Evolutionary conservation across 2,113 vertebrate species (phyloP), one percentile per base, ranked within the genome.

Genomic region (Uropsilus gracilis): DNA sequence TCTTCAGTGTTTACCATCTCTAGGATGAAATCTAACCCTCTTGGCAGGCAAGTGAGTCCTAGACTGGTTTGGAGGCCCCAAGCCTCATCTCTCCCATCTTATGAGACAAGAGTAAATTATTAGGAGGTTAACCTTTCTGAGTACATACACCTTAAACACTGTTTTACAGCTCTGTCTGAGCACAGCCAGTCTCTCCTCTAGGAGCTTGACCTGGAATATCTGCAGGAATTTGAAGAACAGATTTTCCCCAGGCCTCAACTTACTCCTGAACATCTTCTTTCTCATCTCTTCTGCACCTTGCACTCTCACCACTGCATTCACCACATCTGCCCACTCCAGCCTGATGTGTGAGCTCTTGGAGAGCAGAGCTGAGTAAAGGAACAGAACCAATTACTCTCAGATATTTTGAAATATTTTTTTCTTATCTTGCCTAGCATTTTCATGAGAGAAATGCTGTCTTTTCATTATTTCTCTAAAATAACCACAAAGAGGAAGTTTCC

Each of bases 341-440:
- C 44, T 42, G 59, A 50, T 2, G 17, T 5, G 5, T 34, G 76
- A 69, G 28, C 64, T 48, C 28, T 44, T 18, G 3, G 66, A 86
- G 39, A 37, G 30, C 8, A 57, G 32, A 20, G 28, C 5, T 55
- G 59, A 73, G 14, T 44, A 37, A 80, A 73, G 61, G 8, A 86
- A 53, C 46, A 34, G 16, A 82, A 57, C 32, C 48, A 44, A 9
- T 30, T 61, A 11, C 20, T n/a, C 26, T 92, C 66, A 63, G 44
- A 81, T 53, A 55, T 39, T 50, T 50, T 17, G 44, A 71, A 73
- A 55, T 0, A 9, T 9, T 83, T 71, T 91, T 68, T 44, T 18
- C 48, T 75, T n/a, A 46, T 91, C 48, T 96, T 87, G 28, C 32
- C 42, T 63, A 48, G 44, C 75, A 59, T 85, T 90, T 87, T 82